Percentiles rank a stretch among this genome's conserved stretches.
Conservation (phyloP, 2,113 vertebrate genomes). For the Dipodomys spectabilis region DNA sequence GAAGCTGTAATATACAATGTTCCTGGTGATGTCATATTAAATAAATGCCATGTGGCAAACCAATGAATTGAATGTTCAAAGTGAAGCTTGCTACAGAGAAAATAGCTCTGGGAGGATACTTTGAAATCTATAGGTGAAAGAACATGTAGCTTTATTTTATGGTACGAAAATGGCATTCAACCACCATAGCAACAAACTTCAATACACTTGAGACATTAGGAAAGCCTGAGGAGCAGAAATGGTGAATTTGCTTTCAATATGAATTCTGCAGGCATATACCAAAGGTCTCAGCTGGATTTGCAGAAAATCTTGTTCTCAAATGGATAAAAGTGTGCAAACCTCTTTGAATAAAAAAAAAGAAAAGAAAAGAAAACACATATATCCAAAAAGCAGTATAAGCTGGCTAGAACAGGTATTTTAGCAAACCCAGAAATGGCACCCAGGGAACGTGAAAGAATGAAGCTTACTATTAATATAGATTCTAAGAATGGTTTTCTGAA, state of each 20-base stretch:
- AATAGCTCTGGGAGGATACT: conserved; percentile 46
- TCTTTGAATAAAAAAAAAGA: conserved; percentile 58
- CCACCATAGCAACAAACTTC: conserved; percentile 70
- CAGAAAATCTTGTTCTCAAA: conserved; percentile 71
- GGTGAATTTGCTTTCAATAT: conserved; percentile 79
- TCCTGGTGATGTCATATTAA: neutral
- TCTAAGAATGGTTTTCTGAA: conserved; percentile 35
- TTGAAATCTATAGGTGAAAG: conserved; percentile 52
- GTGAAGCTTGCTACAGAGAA: conserved; percentile 47
- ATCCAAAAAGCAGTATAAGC: conserved; percentile 9
- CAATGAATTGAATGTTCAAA: conserved; percentile 20
- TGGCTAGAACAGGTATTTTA: conserved; percentile 45
- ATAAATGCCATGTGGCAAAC: neutral
- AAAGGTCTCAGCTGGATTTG: conserved; percentile 71
- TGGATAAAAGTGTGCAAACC: conserved; percentile 60
- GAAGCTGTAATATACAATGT: neutral
- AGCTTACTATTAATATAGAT: neutral
- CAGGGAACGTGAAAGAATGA: conserved; percentile 8
- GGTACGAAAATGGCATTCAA: conserved; percentile 67
- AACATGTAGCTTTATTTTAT: conserved; percentile 64
- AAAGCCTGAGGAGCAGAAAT: conserved; percentile 65
- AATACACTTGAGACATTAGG: conserved; percentile 63
- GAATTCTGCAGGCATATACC: conserved; percentile 72
- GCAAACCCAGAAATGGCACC: conserved; percentile 12
- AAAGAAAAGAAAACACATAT: too few relatives aligned